Percentiles rank a stretch among this genome's conserved stretches.
phyloP scores from a whole-genome alignment of 2,797 vertebrate species.

The Chloroceryle amazona region DNA sequence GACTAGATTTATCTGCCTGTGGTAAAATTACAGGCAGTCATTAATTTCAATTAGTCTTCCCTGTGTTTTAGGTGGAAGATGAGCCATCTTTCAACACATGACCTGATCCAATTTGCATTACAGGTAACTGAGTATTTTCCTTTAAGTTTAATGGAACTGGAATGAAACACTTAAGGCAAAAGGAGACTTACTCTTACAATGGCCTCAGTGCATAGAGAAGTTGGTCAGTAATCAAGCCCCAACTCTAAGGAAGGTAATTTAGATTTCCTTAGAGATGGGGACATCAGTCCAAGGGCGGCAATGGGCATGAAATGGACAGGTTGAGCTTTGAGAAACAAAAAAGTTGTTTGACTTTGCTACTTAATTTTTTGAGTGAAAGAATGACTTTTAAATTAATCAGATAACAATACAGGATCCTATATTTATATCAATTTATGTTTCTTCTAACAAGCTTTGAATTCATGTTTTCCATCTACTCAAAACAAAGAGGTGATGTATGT shows the following conservation, averaged over 20 bases:
- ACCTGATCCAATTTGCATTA: background rate
- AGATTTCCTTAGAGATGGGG: background rate
- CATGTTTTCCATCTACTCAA: background rate
- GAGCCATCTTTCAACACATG: background rate
- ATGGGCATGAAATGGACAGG: background rate
- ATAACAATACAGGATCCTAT: background rate
- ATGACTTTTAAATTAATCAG: background rate
- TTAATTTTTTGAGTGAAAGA: background rate
- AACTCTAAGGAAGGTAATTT: background rate
- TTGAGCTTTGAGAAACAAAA: background rate
- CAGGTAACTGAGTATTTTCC: background rate
- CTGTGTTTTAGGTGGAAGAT: background rate
- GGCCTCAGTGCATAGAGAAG: background rate
- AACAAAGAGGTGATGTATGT: background rate
- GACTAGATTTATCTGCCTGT: background rate
- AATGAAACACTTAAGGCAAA: background rate
- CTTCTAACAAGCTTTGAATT: conserved; percentile 3
- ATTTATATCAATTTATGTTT: background rate
- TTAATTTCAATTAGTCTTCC: background rate
- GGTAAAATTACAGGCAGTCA: background rate
- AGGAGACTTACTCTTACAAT: background rate
- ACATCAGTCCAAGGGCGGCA: background rate
- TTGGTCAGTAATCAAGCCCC: background rate
- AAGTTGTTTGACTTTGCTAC: background rate
- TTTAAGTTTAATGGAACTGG: background rate